A percentile compares a stretch with the other conserved stretches of the same genome.
These are phyloP conservation scores for Drosophila athabasca DNA, from an alignment of 1,140 invertebrate species.

Conservation along the genomic window DNA sequence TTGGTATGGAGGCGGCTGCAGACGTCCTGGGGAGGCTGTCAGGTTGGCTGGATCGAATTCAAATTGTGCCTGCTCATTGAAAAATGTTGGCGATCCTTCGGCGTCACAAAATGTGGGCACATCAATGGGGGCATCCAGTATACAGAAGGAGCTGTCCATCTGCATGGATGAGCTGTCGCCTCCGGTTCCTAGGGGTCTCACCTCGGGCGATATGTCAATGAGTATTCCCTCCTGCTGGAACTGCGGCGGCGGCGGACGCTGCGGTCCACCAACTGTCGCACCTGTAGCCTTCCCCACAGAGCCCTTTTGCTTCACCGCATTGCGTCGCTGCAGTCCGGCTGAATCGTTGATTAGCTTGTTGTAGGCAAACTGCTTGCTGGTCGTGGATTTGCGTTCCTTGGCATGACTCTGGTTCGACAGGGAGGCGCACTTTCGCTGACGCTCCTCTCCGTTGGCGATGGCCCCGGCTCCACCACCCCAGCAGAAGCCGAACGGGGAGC, in stretches of 20 bases:
- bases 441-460: slow-evolving; percentile 49
- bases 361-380: slow-evolving; percentile 90
- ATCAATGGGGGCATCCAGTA: slow-evolving; percentile 92
- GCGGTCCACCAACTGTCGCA: slow-evolving; percentile 70
- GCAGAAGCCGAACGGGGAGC: slow-evolving; percentile 89
- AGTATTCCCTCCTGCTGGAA: slow-evolving; percentile 85
- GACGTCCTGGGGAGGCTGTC: slow-evolving; percentile 45
- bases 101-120: slow-evolving; percentile 84
- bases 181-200: slow-evolving; percentile 42
- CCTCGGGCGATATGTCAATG: slow-evolving; percentile 87
- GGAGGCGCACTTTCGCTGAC: slow-evolving; percentile 83
- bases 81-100: slow-evolving; percentile 48
- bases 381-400: slow-evolving; percentile 84
- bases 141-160: slow-evolving; percentile 84
- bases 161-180: slow-evolving; percentile 67
- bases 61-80: slow-evolving; percentile 58
- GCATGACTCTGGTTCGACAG: slow-evolving; percentile 64
- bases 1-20: slow-evolving; percentile 84
- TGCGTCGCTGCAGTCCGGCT: slow-evolving; percentile 62
- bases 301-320: slow-evolving; percentile 52
- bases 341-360: slow-evolving; percentile 89
- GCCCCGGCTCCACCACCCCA: slow-evolving; percentile 94
- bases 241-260: slow-evolving; percentile 85
- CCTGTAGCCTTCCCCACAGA: slow-evolving; percentile 12
- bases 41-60: slow-evolving; percentile 36